Conservation (phyloP, 2,888 invertebrate species). For the Itoplectis maculator region DNA sequence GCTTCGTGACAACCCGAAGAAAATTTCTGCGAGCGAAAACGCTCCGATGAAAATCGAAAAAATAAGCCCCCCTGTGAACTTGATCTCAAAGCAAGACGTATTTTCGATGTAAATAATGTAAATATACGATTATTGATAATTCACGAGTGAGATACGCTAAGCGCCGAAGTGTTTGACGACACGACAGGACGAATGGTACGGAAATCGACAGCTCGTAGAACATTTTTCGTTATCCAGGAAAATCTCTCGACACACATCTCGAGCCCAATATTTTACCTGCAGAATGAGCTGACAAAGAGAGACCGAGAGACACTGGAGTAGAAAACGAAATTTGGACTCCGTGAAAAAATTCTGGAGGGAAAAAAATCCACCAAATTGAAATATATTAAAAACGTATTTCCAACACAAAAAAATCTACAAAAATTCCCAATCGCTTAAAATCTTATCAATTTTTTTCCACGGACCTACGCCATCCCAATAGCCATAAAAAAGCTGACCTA, state of each 20-base stretch:
- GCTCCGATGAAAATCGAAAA: conserved; percentile 28
- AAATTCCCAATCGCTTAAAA: neutral
- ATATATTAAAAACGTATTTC: neutral
- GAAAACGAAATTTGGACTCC: neutral
- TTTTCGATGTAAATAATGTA: conserved; percentile 80
- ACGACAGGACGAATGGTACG: conserved; percentile 19
- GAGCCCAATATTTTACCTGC: neutral
- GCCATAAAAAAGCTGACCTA: neutral
- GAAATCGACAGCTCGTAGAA: conserved; percentile 17
- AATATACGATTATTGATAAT: conserved; percentile 63
- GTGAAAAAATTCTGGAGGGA: neutral
- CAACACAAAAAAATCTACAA: neutral
- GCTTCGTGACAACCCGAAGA: neutral
- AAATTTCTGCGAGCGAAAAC: conserved; percentile 16
- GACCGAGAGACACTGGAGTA: neutral
- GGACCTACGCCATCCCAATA: neutral
- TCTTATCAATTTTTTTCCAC: too few relatives aligned
- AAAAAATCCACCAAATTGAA: too few relatives aligned
- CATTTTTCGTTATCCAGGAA: neutral
- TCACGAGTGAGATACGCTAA: conserved; percentile 43
- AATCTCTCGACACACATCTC: neutral
- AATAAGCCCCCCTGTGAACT: conserved; percentile 60
- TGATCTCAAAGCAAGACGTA: conserved; percentile 74
- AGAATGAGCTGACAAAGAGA: neutral
- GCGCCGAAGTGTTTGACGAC: conserved; percentile 47